Conservation (phyloP, 1,140 invertebrate genomes). For the Pseudomyrmex pallidus region DNA sequence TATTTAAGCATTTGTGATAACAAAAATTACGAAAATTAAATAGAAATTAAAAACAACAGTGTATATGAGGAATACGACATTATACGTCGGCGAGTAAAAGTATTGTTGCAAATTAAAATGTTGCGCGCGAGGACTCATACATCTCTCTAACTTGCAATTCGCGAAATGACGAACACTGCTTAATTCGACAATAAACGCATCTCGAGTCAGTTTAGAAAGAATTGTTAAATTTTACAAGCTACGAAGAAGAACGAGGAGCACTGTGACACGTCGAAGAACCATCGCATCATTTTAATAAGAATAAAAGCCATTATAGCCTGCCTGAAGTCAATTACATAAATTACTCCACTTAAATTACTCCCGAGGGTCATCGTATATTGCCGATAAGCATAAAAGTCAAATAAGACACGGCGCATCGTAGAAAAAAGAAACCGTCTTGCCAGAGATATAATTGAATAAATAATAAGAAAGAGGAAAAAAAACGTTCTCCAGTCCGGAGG, state of each 20-base stretch:
- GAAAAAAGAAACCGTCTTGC: no score
- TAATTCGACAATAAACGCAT: slow-evolving; percentile 62
- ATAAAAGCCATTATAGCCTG: background rate
- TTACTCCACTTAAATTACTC: slow-evolving; percentile 9
- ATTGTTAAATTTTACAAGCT: background rate
- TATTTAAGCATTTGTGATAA: background rate
- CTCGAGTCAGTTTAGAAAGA: background rate
- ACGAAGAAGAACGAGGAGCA: slow-evolving; percentile 3
- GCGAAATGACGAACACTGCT: slow-evolving; percentile 39
- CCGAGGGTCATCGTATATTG: background rate
- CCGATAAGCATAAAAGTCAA: background rate
- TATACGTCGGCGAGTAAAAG: background rate
- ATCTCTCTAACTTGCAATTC: background rate
- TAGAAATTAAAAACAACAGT: background rate
- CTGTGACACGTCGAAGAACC: background rate
- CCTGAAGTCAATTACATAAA: slow-evolving; percentile 37
- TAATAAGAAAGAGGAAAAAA: background rate
- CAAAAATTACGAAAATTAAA: background rate
- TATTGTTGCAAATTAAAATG: slow-evolving; percentile 22
- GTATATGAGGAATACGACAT: no score
- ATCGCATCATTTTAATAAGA: background rate
- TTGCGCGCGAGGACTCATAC: slow-evolving; percentile 1
- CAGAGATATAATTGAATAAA: no score
- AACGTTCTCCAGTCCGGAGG: background rate
- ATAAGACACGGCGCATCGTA: background rate